phyloP scores from a whole-genome alignment of 2,113 vertebrate species.

The Carassius carassius region DNA sequence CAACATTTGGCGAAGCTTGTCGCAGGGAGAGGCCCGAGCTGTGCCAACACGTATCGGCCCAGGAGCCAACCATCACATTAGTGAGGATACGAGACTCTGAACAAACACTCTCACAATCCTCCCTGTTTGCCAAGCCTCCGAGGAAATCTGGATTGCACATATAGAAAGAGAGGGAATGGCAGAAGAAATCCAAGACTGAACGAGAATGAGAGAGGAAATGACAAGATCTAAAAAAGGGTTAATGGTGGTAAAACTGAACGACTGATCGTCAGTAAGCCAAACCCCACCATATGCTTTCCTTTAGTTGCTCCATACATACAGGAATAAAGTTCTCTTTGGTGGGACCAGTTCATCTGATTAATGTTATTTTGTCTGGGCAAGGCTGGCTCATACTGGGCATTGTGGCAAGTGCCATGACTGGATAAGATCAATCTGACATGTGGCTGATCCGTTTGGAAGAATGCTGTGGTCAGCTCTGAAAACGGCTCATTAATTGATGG shows the following conservation, averaged over 20 bases:
- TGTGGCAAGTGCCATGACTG: constrained; percentile 16
- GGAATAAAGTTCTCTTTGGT: not conserved
- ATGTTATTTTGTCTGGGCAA: constrained; percentile 14
- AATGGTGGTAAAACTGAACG: constrained; percentile 27
- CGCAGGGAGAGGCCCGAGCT: constrained; percentile 20
- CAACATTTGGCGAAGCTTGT: not conserved
- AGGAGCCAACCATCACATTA: constrained; percentile 53
- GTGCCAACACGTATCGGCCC: constrained; percentile 49
- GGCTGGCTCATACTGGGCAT: not conserved
- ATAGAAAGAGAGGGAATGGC: not conserved
- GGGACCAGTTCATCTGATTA: not conserved
- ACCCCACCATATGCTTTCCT: not conserved
- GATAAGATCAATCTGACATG: constrained; percentile 27
- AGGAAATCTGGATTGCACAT: constrained; percentile 35
- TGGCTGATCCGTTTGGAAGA: constrained; percentile 22
- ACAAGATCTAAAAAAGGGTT: constrained; percentile 9
- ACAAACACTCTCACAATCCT: constrained; percentile 39
- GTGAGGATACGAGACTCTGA: constrained; percentile 45
- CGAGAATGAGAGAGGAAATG: constrained; percentile 2
- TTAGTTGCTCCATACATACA: not conserved
- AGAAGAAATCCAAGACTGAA: not conserved
- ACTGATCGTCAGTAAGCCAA: constrained; percentile 25
- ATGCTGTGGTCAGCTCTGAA: not conserved
- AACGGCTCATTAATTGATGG: constrained; percentile 10
- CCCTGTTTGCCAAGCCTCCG: constrained; percentile 15